Conservation (phyloP, 2,113 vertebrate genomes). For the Cariama cristata region DNA sequence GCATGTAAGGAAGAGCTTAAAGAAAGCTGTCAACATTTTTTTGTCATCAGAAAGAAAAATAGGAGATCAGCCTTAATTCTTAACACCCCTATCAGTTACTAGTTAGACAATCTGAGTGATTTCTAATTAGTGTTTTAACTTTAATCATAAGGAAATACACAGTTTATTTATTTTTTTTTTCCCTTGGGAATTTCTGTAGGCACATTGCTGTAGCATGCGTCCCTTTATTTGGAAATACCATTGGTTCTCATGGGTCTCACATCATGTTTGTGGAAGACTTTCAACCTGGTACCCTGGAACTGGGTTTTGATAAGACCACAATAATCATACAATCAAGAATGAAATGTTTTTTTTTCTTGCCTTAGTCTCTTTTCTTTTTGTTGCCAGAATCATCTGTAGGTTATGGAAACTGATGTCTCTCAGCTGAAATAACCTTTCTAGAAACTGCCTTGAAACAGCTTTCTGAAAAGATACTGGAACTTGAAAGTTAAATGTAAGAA, state of each 20-base stretch:
- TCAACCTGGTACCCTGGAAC: not conserved
- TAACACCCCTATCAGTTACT: rapidly evolving
- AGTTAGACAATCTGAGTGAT: not conserved
- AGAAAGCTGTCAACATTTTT: not conserved
- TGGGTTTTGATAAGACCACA: not conserved
- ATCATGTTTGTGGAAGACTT: not conserved
- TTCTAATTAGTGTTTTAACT: not conserved
- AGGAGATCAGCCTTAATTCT: not conserved
- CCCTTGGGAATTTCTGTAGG: not conserved
- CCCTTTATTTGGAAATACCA: not conserved
- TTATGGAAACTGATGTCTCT: not conserved
- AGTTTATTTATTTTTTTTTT: not conserved
- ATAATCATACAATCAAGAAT: not conserved
- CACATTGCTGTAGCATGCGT: not conserved
- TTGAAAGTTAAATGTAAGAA: not conserved
- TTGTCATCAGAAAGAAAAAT: not conserved
- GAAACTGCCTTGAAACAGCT: not conserved
- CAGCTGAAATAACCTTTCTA: not conserved
- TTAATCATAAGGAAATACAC: not conserved
- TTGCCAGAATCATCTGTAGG: not conserved
- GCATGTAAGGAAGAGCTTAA: not conserved
- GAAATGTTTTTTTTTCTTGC: not conserved
- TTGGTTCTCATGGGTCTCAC: not conserved
- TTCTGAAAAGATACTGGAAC: not conserved
- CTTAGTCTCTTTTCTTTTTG: not conserved